These are phyloP conservation scores for Diploptera punctata DNA, from an alignment of 2,888 invertebrate genomes.

Conservation along the genomic window DNA sequence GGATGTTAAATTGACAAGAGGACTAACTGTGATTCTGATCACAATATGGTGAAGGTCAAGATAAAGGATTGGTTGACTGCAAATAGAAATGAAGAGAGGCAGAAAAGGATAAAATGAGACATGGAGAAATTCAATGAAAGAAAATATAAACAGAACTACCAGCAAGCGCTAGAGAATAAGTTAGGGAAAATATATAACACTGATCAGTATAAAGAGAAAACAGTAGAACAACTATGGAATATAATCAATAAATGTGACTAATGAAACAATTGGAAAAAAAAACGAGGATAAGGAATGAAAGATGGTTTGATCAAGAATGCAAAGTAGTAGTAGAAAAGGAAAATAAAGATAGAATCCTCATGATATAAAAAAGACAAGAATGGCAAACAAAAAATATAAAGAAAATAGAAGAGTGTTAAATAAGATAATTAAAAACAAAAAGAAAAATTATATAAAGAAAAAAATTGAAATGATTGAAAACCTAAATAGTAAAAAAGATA, in stretches of 20 bases:
- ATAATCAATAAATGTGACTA: background rate
- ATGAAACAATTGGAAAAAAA: background rate
- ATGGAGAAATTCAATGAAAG: background rate
- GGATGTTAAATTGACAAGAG: background rate
- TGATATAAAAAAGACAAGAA: background rate
- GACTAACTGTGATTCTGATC: background rate
- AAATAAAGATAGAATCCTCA: background rate
- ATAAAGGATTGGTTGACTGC: background rate
- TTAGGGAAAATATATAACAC: background rate
- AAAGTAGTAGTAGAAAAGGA: background rate
- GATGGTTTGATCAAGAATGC: background rate
- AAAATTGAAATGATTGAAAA: background rate
- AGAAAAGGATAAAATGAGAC: background rate
- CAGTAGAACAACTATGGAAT: background rate
- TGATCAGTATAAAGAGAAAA: background rate
- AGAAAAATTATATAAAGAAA: background rate
- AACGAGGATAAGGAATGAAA: background rate
- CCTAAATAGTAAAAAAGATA: background rate
- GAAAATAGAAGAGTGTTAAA: background rate
- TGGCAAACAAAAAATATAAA: background rate
- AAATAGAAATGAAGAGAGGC: background rate
- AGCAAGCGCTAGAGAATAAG: background rate
- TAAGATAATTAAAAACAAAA: background rate
- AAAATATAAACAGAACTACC: background rate
- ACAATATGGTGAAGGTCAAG: background rate